phyloP scores from a whole-genome alignment of 1,140 invertebrate species.

The Drosophila truncata region DNA sequence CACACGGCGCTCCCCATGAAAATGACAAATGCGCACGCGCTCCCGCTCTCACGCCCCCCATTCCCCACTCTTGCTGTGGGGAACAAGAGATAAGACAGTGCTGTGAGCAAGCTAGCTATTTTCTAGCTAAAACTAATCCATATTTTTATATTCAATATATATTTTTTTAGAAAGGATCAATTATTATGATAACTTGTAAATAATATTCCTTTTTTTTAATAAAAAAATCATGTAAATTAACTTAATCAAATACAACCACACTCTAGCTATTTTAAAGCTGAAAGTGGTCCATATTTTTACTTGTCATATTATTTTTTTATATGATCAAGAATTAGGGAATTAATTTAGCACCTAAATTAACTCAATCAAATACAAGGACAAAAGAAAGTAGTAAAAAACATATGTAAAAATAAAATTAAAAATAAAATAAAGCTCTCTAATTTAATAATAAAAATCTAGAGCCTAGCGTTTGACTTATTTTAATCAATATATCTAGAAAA shows the following conservation, averaged over 20 bases:
- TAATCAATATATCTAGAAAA: background rate
- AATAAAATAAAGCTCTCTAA: background rate
- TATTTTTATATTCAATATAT: background rate
- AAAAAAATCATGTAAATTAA: too few species aligned
- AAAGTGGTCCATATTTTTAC: too few species aligned
- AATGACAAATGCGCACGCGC: constrained; percentile 61
- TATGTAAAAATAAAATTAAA: background rate
- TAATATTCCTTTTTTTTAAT: background rate
- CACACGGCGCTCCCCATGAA: constrained; percentile 14
- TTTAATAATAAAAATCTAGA: background rate
- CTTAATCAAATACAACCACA: background rate
- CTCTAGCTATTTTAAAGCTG: too few species aligned
- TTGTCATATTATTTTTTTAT: too few species aligned
- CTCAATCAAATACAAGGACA: background rate
- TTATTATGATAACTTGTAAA: background rate
- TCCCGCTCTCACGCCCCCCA: background rate
- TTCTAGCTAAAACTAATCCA: background rate
- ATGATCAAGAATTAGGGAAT: too few species aligned
- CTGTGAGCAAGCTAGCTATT: background rate
- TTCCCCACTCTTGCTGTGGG: background rate
- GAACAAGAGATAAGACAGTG: background rate
- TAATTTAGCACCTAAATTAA: too few species aligned
- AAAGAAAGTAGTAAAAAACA: background rate
- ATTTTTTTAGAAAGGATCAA: background rate
- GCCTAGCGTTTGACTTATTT: background rate